A percentile compares a stretch with the other conserved stretches of the same genome.
These are phyloP conservation scores for Phylloscopus trochilus DNA, from an alignment of 2,113 vertebrate genomes.

Conservation along the genomic window DNA sequence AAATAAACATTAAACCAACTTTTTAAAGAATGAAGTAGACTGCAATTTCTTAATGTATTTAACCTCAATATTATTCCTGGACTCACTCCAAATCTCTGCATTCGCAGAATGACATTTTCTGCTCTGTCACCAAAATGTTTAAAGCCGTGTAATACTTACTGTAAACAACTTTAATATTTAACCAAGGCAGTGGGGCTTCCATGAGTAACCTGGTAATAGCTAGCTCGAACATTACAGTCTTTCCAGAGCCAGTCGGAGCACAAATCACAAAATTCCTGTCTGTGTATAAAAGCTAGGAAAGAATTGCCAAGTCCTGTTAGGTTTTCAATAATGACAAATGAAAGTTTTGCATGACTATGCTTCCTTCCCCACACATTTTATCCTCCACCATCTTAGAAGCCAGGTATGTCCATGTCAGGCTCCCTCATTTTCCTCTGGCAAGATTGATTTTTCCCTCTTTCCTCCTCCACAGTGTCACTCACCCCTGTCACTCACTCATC, in stretches of 20 bases:
- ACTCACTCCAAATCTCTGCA: background rate
- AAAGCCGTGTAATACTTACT: slow-evolving; percentile 75
- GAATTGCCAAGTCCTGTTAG: background rate
- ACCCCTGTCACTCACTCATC: background rate
- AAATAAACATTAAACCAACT: background rate
- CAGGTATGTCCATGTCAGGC: background rate
- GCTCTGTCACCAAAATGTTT: background rate
- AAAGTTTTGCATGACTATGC: background rate
- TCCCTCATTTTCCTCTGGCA: background rate
- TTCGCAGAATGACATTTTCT: background rate
- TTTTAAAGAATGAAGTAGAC: background rate
- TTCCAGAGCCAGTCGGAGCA: slow-evolving; percentile 96
- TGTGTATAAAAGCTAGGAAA: slow-evolving; percentile 90
- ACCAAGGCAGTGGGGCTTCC: slow-evolving; percentile 89
- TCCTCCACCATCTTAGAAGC: background rate
- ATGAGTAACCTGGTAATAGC: slow-evolving; percentile 92
- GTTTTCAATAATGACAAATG: background rate
- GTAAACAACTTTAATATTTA: slow-evolving; percentile 93
- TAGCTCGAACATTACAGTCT: slow-evolving; percentile 94
- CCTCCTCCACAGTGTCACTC: accelerated
- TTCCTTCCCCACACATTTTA: background rate
- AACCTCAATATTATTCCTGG: background rate
- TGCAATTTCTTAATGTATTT: background rate
- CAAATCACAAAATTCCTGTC: slow-evolving; percentile 91
- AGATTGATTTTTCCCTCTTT: background rate